Evolutionary conservation across 2,113 vertebrate genomes (phyloP).

Genomic region (Sinosuthora webbiana): DNA sequence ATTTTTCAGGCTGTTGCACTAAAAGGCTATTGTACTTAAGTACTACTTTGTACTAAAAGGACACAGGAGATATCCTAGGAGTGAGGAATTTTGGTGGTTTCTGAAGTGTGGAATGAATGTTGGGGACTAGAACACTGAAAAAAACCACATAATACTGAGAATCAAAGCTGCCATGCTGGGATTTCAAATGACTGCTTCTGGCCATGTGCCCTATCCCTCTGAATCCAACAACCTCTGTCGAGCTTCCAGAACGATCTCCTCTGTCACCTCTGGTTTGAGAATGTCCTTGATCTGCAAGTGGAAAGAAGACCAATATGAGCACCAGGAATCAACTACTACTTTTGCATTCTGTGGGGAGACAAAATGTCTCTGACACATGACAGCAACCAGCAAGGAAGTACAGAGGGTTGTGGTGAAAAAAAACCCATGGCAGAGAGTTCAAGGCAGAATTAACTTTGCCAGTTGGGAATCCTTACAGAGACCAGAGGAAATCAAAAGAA

Average conservation of each 20-base stretch:
- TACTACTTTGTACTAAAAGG: background rate
- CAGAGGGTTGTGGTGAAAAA: background rate
- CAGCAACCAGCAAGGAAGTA: background rate
- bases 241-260: constrained; percentile 90
- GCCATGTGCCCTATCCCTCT: constrained; percentile 75
- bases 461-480: background rate
- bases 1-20: constrained; percentile 1
- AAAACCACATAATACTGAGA: background rate
- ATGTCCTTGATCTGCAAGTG: constrained; percentile 92
- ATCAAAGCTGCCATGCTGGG: constrained; percentile 2
- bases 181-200: background rate
- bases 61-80: background rate
- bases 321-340: background rate
- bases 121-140: background rate
- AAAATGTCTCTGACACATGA: background rate
- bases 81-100: background rate
- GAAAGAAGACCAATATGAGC: background rate
- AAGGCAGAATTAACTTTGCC: background rate
- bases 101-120: background rate
- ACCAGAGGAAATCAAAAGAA: background rate
- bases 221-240: constrained; percentile 88
- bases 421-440: background rate
- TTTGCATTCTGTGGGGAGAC: background rate
- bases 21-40: background rate
- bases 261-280: constrained; percentile 90